These are phyloP conservation scores for Drosophila helvetica DNA, from an alignment of 2,888 invertebrate species.

Conservation along the genomic window DNA sequence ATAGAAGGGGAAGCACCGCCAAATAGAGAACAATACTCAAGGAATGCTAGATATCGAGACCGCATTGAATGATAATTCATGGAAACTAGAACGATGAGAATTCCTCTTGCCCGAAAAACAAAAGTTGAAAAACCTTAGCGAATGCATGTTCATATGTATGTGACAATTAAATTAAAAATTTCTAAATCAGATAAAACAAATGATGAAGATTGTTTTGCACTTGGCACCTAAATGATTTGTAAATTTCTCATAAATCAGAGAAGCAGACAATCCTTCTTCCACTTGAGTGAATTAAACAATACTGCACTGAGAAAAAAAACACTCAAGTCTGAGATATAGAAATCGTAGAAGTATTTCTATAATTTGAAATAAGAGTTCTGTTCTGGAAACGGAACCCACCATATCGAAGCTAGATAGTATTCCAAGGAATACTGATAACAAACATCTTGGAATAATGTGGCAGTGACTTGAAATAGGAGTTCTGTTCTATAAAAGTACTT, in stretches of 20 bases:
- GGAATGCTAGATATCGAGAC: not conserved
- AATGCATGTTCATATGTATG: not conserved
- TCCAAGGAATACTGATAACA: not conserved
- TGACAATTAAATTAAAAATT: constrained; percentile 35
- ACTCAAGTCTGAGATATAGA: not conserved
- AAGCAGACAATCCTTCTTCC: constrained; percentile 35
- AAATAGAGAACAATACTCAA: not conserved
- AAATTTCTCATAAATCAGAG: constrained; percentile 57
- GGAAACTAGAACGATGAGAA: not conserved
- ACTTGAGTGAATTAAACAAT: constrained; percentile 32
- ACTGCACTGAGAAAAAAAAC: not conserved
- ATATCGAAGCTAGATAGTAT: not conserved
- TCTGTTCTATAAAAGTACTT: not conserved
- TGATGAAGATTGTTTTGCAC: constrained; percentile 29
- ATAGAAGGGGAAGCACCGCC: not conserved
- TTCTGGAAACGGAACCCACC: not conserved
- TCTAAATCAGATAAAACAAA: constrained; percentile 23
- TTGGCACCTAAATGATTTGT: constrained; percentile 34
- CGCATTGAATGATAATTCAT: not conserved
- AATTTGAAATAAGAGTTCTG: not conserved
- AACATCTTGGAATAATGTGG: too few relatives aligned
- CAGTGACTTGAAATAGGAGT: not conserved
- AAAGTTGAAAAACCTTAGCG: constrained; percentile 6
- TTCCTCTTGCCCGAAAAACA: not conserved
- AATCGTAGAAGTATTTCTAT: not conserved